Evolutionary conservation across 2,797 vertebrate species (phyloP), one percentile per base, ranked within the genome.

Genomic region (Macrochelys suwanniensis): DNA sequence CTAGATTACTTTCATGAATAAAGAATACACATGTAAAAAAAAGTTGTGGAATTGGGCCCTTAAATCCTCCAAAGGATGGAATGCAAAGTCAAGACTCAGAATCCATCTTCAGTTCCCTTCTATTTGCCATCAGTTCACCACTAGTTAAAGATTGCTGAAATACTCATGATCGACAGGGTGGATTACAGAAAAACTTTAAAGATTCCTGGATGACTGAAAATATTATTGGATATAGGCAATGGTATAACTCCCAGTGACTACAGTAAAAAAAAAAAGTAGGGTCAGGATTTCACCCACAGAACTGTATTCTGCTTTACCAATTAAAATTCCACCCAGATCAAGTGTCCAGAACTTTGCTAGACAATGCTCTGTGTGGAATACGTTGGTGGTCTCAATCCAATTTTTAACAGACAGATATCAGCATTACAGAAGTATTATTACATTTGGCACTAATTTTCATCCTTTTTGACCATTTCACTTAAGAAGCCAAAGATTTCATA

Each of bases 331-430:
- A 79, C 37, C 3, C 80, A 25, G 31, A 65, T 7, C 25, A 68
- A 3, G 49, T 16, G 2, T 7, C 71, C 2, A 2, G 12, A 31
- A 12, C 68, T 84, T 1, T 16, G 3, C 13, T 11, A 2, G 71
- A 77, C 17, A 1, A 21, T n/a, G 45, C 25, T 3, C 50, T 82
- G 45, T 91, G 50, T 23, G 54, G 68, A 49, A 82, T 33, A 42
- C 33, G 7, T 45, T 45, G 23, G 42, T 47, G 42, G 13, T 76
- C 71, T 45, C 12, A 33, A 80, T 23, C 71, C 15, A 0, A 21
- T 76, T 17, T 82, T 71, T 42, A 37, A 2, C 19, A 15, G 31
- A 71, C 50, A 80, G 23, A 78, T n/a, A 68, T n/a, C 33, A n/a
- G 17, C 61, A 37, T n/a, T 68, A 37, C 61, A 68, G 37, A 68